Evolutionary conservation across 2,797 vertebrate species (phyloP), one percentile per base, ranked within the genome.

Genomic region (Hyperoplus lanceolatus): DNA sequence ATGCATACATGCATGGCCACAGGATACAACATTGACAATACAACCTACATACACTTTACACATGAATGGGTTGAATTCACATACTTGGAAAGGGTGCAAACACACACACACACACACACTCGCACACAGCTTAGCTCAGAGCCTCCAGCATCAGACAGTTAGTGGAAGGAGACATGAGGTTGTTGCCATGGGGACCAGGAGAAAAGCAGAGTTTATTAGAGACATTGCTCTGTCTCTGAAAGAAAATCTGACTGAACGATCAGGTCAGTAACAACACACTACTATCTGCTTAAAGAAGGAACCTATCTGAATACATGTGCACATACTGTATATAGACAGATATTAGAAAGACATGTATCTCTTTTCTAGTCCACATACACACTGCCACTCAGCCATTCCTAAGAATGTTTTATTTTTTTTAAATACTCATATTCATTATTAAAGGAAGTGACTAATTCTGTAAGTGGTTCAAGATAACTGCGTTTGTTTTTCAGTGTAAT

Each of bases 161-260:
- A 86, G 78, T 75, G 72, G 79, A 85, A 73, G 83, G 72, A 83
- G 71, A 65, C 80, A 84, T 66, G 82, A 43, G 72, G 84, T 71
- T 64, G 94, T 96, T 95, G 78, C 93, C 86, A 94, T 94, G 94
- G 93, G 88, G 89, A 95, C 89, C 77, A 87, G 75, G 75, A 87
- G 90, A 86, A 88, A 90, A 67, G 79, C 67, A 80, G 76, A 81
- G 85, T 90, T 87, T 78, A 89, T 87, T 74, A 84, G 81, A 83
- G 86, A 85, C 80, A 91, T 91, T 81, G 82, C 74, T 89, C 75
- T 29, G 64, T 78, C 85, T 92, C 82, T 51, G 41, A 79, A 86
- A 79, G 68, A 88, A 87, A 89, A 84, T 77, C 77, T 82, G 86
- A 83, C 70, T 67, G 74, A 73, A 76, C 48, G n/a, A 82, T 85